Conservation (phyloP, 53 echinoderm and acorn worm genomes). For the Holothuria scabra region DNA sequence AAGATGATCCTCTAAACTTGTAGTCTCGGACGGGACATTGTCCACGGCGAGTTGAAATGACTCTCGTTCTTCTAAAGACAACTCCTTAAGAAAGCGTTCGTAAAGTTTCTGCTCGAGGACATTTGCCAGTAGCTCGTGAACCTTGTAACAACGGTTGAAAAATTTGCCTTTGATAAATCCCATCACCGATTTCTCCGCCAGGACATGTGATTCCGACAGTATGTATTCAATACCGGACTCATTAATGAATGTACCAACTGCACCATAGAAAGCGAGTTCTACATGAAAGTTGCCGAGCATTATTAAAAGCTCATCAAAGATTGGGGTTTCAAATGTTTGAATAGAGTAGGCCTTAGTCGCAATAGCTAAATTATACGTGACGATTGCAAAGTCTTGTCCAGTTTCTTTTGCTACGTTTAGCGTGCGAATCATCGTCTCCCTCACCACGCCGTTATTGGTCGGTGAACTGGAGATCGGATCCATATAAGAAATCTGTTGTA, state of each 20-base stretch:
- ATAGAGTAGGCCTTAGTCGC: conserved; percentile 63
- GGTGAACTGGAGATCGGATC: conserved; percentile 71
- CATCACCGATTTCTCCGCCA: conserved; percentile 68
- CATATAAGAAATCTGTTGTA: conserved; percentile 74
- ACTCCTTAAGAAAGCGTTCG: conserved; percentile 43
- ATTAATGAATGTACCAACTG: conserved; percentile 60
- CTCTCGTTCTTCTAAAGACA: conserved; percentile 71
- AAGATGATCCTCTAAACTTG: conserved; percentile 41
- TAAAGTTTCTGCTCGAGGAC: too few species aligned
- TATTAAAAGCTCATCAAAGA: conserved; percentile 64
- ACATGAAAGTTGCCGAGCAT: conserved; percentile 49
- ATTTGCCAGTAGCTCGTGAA: not conserved
- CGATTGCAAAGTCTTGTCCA: too few species aligned
- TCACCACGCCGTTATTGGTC: conserved; percentile 67
- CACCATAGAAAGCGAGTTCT: too few species aligned
- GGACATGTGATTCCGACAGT: conserved; percentile 26
- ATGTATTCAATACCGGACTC: conserved; percentile 62
- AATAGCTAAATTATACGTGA: conserved; percentile 55
- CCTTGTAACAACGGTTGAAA: too few species aligned
- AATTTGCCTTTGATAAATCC: conserved; percentile 40
- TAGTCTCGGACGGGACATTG: conserved; percentile 22
- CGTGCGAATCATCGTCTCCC: conserved; percentile 65
- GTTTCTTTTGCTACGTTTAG: too few species aligned
- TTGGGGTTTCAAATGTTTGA: conserved; percentile 55
- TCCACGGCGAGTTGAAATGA: too few species aligned